Conservation (phyloP, 2,113 vertebrate genomes). For the Pyxicephalus adspersus region DNA sequence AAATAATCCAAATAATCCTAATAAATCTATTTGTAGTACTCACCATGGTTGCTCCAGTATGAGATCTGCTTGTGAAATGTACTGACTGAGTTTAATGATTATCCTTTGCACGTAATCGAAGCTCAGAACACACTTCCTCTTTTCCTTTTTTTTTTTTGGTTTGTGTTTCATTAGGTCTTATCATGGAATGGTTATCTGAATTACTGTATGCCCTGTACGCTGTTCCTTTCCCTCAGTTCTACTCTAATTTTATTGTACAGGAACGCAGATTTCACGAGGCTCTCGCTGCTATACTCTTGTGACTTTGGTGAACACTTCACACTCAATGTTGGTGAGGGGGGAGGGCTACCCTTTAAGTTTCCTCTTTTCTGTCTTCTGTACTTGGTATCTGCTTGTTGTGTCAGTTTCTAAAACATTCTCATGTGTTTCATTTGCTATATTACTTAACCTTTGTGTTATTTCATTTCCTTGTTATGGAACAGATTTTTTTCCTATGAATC, state of each 20-base stretch:
- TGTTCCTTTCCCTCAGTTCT: background rate
- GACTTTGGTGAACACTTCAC: too few relatives aligned
- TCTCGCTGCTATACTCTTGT: too few relatives aligned
- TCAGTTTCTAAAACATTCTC: too few relatives aligned
- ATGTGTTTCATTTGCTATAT: too few relatives aligned
- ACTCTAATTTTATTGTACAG: too few relatives aligned
- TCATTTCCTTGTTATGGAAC: background rate
- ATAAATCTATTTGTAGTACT: conserved; percentile 53
- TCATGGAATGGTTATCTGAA: conserved; percentile 9
- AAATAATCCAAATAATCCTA: too few relatives aligned
- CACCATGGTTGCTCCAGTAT: conserved; percentile 57
- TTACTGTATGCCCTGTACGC: background rate
- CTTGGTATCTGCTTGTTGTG: background rate
- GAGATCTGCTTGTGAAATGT: background rate
- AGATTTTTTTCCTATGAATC: too few relatives aligned
- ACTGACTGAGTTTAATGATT: conserved; percentile 17
- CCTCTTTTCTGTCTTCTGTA: background rate
- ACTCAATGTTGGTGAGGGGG: too few relatives aligned
- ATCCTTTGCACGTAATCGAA: conserved; percentile 22
- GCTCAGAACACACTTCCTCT: conserved; percentile 31
- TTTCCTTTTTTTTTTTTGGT: background rate
- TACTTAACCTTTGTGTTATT: background rate
- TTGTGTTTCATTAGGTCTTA: conserved; percentile 20
- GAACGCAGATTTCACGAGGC: background rate
- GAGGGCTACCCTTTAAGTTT: background rate